Percentiles rank a stretch among this genome's conserved stretches.
phyloP scores from a whole-genome alignment of 2,797 vertebrate species.

The Decapterus maruadsi region DNA sequence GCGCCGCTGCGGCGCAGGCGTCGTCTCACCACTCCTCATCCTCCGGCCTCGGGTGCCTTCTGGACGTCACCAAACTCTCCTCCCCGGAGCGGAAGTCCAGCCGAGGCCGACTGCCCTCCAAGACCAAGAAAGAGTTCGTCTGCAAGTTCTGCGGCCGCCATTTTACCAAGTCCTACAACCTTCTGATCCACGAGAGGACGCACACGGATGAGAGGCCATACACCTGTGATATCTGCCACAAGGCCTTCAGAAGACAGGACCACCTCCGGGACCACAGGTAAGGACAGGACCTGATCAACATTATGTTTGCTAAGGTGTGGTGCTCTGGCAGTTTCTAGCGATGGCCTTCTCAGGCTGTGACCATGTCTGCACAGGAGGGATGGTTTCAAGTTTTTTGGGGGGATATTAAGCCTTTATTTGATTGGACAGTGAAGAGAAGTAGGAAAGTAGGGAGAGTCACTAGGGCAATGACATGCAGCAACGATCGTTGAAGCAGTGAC shows the following conservation, averaged over 20 bases:
- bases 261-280: slow-evolving; percentile 98
- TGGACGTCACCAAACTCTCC: slow-evolving; percentile 92
- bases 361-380: neutral
- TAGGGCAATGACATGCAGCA: no score
- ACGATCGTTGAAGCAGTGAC: no score
- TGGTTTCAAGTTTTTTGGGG: no score
- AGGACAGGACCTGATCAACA: slow-evolving; percentile 35
- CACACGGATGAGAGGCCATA: slow-evolving; percentile 98
- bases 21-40: slow-evolving; percentile 65
- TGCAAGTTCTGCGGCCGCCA: slow-evolving; percentile 98
- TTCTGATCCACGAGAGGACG: slow-evolving; percentile 97
- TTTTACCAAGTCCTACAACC: slow-evolving; percentile 99
- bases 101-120: slow-evolving; percentile 93
- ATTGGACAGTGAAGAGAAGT: no score
- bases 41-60: slow-evolving; percentile 87
- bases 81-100: slow-evolving; percentile 93
- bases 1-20: slow-evolving; percentile 31
- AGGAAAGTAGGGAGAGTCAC: no score
- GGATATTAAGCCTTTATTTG: no score
- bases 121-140: slow-evolving; percentile 99
- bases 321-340: no score
- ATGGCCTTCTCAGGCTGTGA: neutral
- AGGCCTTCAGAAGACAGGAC: slow-evolving; percentile 98
- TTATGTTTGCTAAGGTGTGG: no score
- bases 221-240: slow-evolving; percentile 98